Percentiles rank a stretch among this genome's conserved stretches.
Conservation (phyloP, 2,888 invertebrate species). For the Agrochola lychnidis region DNA sequence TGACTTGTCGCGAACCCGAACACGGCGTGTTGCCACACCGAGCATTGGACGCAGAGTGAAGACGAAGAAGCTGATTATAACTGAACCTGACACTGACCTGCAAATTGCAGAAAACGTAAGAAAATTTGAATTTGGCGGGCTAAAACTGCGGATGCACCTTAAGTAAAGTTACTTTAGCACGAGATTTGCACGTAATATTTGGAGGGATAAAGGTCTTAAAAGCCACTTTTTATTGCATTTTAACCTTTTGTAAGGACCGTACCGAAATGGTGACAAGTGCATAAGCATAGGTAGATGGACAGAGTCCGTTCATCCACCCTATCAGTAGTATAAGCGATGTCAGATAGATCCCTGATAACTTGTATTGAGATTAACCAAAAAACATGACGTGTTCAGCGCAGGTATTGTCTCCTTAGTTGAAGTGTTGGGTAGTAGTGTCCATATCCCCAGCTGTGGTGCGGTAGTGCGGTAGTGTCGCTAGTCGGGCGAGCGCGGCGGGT, state of each 20-base stretch:
- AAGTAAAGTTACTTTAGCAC: constrained; percentile 34
- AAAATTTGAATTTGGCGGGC: too few species aligned
- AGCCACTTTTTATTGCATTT: constrained; percentile 16
- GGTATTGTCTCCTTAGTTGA: not conserved
- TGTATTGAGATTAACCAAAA: too few species aligned
- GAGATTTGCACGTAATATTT: not conserved
- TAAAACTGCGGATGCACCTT: too few species aligned
- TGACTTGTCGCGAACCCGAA: too few species aligned
- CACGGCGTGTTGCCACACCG: too few species aligned
- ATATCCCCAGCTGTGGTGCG: not conserved
- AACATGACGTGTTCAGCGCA: not conserved
- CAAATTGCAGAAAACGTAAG: too few species aligned
- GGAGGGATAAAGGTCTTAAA: constrained; percentile 10
- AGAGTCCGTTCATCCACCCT: not conserved
- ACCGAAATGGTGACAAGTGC: not conserved
- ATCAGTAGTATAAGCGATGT: not conserved
- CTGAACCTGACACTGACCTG: too few species aligned
- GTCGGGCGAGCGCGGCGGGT: constrained; percentile 90
- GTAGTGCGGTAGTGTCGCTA: constrained; percentile 77
- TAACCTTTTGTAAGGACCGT: constrained; percentile 15
- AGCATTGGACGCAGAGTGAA: too few species aligned
- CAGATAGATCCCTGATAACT: not conserved
- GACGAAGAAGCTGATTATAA: too few species aligned
- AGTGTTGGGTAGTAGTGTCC: not conserved
- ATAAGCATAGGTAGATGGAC: not conserved